Base-by-base conservation (phyloP, 2,797 vertebrate species). In the Myiotriccus ornatus region DNA sequence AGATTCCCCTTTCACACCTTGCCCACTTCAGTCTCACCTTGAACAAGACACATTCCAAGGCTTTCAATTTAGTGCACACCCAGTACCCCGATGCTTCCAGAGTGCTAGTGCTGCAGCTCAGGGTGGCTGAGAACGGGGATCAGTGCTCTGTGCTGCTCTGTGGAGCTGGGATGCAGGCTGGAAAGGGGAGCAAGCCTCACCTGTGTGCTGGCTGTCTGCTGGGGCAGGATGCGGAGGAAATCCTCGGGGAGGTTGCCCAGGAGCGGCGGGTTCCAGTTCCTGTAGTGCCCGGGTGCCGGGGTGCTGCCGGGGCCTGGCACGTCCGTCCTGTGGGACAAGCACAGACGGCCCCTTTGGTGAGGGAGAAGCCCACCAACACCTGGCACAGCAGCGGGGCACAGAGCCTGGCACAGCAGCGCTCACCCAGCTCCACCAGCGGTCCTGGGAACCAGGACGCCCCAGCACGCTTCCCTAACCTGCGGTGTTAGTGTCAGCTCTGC, bases 211-310 rank as follows among this genome's bases (percentile, higher is more conserved):
- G 98, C 97, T 32, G 97, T 94, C 97, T 99, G 99, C 96, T 99
- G 99, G 13, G 99, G 99, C 70, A 99, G 96, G 96, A 99, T 99
- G 68, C 99, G 98, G 78, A 99, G 98, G 77, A 99, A 99, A 78
- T 99, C 99, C 65, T 99, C 99, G 0, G 99, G 99, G 50, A 99
- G 98, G 91, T 98, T 99, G 79, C 99, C 99, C 15, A 99, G 98
- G 71, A 99, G 97, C 0, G 99, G 99, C 0, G 99, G 99, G 90
- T 99, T 99, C 99, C 99, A 99, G 97, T 99, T 99, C 87, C 98
- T 97, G 95, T 99, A 99, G 90, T 97, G 98, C 32, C 96, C 96
- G 8, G 98, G 98, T 24, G 89, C 98, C 10, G 96, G 94, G 43
- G 97, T 95, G 59, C 97, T 97, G 21, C 96, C 93, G 2, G 98